A percentile compares a stretch with the other conserved stretches of the same genome.
phyloP scores from a whole-genome alignment of 2,888 invertebrate genomes.

The Palloptera scutellata region DNA sequence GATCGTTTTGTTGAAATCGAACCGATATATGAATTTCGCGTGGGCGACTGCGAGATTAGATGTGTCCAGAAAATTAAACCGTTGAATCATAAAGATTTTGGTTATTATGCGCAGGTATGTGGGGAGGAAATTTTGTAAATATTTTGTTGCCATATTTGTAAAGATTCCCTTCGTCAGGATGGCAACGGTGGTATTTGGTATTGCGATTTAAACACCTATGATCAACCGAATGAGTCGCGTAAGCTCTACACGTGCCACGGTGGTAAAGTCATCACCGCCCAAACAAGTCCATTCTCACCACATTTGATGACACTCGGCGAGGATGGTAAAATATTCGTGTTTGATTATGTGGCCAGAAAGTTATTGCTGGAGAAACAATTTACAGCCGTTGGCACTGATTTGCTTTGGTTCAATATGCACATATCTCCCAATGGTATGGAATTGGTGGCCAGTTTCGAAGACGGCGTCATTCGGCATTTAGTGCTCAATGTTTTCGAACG shows the following conservation, averaged over 20 bases:
- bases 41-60: conserved; percentile 63
- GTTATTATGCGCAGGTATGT: conserved; percentile 81
- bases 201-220: conserved; percentile 71
- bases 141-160: conserved; percentile 23
- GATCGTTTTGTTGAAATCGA: conserved; percentile 83
- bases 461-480: conserved; percentile 74
- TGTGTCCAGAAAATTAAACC: conserved; percentile 55
- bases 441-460: conserved; percentile 74
- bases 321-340: conserved; percentile 78
- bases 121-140: background rate
- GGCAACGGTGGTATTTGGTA: conserved; percentile 85
- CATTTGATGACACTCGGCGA: conserved; percentile 77
- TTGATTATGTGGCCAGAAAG: conserved; percentile 71
- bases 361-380: conserved; percentile 72
- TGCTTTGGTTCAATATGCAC: conserved; percentile 76
- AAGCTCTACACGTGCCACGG: conserved; percentile 77
- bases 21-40: conserved; percentile 83
- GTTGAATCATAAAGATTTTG: conserved; percentile 63
- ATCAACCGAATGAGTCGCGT: conserved; percentile 62
- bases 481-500: conserved; percentile 48
- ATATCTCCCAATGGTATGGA: conserved; percentile 72
- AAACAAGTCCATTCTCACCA: conserved; percentile 73
- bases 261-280: conserved; percentile 76
- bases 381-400: conserved; percentile 67
- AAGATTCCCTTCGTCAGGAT: conserved; percentile 70